Conservation (phyloP, 2,888 invertebrate genomes). For the Lottia scabra region DNA sequence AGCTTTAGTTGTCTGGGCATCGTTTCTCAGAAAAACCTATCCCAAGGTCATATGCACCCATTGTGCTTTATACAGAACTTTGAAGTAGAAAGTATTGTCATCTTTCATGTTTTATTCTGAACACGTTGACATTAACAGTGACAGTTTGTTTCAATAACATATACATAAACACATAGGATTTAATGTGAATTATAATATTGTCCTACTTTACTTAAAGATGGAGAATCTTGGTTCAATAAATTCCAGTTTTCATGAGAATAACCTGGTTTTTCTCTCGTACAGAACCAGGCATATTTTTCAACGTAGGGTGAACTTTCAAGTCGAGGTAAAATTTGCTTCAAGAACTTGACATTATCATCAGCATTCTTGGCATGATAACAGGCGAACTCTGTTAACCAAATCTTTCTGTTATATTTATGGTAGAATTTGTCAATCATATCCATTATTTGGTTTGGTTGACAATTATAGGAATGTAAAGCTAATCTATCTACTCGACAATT, state of each 20-base stretch:
- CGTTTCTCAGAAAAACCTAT: no score
- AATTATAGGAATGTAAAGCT: constrained; percentile 42
- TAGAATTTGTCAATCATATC: constrained; percentile 27
- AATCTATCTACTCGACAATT: constrained; percentile 43
- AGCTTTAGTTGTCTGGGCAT: no score
- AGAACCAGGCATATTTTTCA: constrained; percentile 35
- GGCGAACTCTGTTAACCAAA: constrained; percentile 44
- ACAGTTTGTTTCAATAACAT: no score
- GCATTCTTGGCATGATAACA: constrained; percentile 29
- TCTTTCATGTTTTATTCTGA: no score
- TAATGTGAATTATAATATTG: constrained; percentile 34
- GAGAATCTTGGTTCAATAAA: constrained; percentile 21
- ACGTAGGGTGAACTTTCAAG: constrained; percentile 33
- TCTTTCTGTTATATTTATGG: constrained; percentile 31
- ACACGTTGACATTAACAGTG: no score
- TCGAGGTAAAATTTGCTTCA: constrained; percentile 32
- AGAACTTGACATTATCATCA: constrained; percentile 26
- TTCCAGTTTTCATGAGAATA: constrained; percentile 18
- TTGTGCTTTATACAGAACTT: no score
- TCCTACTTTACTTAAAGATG: constrained; percentile 27
- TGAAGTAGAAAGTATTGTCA: no score
- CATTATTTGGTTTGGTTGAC: constrained; percentile 34
- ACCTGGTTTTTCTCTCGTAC: constrained; percentile 18
- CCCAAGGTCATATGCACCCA: no score
- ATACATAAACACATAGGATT: no score